Evolutionary conservation across 2,113 vertebrate genomes (phyloP).

Genomic region (Catagonus wagneri): DNA sequence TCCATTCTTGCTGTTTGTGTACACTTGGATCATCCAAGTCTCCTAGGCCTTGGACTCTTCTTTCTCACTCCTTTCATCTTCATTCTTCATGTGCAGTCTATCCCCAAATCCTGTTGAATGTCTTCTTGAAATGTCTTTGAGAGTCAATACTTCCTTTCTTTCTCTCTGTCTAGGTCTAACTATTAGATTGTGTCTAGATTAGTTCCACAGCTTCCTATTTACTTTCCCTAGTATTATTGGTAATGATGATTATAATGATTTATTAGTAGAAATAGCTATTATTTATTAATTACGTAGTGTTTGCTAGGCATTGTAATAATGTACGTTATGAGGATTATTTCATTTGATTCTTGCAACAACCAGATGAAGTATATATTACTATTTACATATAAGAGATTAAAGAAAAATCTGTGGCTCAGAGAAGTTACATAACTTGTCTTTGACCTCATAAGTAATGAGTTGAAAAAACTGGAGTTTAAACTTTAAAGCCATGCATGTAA

Average conservation of each 20-base stretch:
- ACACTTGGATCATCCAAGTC: not conserved
- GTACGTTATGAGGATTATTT: not conserved
- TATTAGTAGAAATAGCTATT: constrained; percentile 15
- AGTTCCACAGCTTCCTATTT: not conserved
- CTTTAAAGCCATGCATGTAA: not conserved
- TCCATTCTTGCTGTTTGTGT: not conserved
- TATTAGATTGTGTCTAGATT: constrained; percentile 16
- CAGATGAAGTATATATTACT: not conserved
- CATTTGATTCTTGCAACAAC: constrained; percentile 34
- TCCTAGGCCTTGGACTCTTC: not conserved
- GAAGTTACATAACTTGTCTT: not conserved
- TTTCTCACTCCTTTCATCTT: not conserved
- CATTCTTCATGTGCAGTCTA: not conserved
- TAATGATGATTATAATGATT: constrained; percentile 26
- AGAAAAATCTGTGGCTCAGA: not conserved
- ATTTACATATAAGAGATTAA: constrained; percentile 28
- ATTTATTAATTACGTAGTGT: not conserved
- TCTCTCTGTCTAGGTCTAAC: constrained; percentile 24
- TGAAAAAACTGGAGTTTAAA: not conserved
- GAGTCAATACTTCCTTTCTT: not conserved
- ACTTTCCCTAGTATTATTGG: not conserved
- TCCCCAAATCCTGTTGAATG: not conserved
- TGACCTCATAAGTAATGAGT: not conserved
- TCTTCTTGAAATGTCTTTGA: constrained; percentile 38
- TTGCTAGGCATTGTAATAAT: not conserved